Evolutionary conservation across 2,113 vertebrate genomes (phyloP), one percentile per base, ranked within the genome.

Genomic region (Eurypyga helias): DNA sequence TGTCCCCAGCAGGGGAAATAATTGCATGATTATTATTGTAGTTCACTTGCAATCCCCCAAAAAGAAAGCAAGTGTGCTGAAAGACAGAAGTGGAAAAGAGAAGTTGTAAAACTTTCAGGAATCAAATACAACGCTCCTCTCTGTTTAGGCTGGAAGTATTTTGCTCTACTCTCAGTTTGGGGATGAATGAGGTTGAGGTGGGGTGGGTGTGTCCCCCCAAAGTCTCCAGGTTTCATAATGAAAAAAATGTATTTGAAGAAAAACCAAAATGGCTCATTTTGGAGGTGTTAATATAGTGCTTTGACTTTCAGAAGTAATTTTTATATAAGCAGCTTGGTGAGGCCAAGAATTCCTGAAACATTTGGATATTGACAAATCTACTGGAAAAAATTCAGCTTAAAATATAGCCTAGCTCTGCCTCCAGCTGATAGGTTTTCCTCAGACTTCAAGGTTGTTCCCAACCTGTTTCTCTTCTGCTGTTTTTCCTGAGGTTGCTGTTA

Each of bases 61-160:
- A 49, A 70, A 88, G 38, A 57, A 82, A 86, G 17, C 14, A 83
- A 29, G 12, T 10, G 7, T 45, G 34, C 48, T 54, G 34, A 55
- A 83, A 72, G 20, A 36, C 58, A 89, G 33, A 52, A 17, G 19
- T 33, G 81, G 36, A 71, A 43, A 77, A 57, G 15, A 41, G 33
- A 88, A 72, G 9, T 2, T 24, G 6, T 13, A 72, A 62, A 90
- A 52, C 21, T 72, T 43, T 16, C 34, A n/a, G 45, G 34, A 85
- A 28, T 45, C 34, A n/a, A 76, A 51, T 25, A 41, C 3, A 67
- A 64, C 0, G 0, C 5, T 79, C 46, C 5, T 48, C 15, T 78
- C 36, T 28, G 6, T 69, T 82, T 52, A 13, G 12, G n/a, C 13
- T 31, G 0, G 43, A 64, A 26, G 36, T 18, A 9, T 18, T 18